Evolutionary conservation across 2,113 vertebrate species (phyloP), one percentile per base, ranked within the genome.

Genomic region (Plecturocebus donacophilus): DNA sequence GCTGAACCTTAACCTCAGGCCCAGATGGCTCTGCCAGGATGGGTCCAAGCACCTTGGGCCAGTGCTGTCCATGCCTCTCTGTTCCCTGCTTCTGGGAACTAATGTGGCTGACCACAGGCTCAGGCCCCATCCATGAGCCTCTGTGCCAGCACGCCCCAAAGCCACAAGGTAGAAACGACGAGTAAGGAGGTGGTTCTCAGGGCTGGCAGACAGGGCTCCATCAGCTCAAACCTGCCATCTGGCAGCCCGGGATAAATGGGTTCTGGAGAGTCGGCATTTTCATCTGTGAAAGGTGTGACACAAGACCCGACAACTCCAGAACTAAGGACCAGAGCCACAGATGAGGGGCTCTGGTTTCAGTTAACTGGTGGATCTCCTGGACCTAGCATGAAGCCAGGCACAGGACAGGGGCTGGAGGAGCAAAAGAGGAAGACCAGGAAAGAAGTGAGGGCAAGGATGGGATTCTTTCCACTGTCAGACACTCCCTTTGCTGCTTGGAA

Each of bases 51-150:
- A 8, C 45, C 70, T 2, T 0, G 1, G 4, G 45, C 73, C 45
- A 4, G 30, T 0, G 2, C 4, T 32, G 17, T 0, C 19, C 66
- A 64, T 0, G 7, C 42, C 45, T 75, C 77, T 70, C 20, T 5
- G 21, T 42, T 1, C 40, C 79, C 70, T 30, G 45, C 23, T 56
- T 8, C 47, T 20, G 25, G 23, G 35, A n/a, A 47, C 58, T 1
- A 0, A 7, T 0, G 5, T 7, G 12, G 27, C 82, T 38, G 35
- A 45, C 35, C 54, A 19, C 0, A 1, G 30, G 77, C 73, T 42
- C 42, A 1, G 54, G 66, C 11, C 25, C 42, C 8, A 14, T 1
- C 2, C 0, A 6, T 11, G 16, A 54, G 38, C n/a, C 61, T 70
- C 42, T 0, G 3, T 12, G 49, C 49, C 7, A 6, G 40, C 21